Evolutionary conservation across 1,140 invertebrate genomes (phyloP).

Genomic region (Leptopilina boulardi): DNA sequence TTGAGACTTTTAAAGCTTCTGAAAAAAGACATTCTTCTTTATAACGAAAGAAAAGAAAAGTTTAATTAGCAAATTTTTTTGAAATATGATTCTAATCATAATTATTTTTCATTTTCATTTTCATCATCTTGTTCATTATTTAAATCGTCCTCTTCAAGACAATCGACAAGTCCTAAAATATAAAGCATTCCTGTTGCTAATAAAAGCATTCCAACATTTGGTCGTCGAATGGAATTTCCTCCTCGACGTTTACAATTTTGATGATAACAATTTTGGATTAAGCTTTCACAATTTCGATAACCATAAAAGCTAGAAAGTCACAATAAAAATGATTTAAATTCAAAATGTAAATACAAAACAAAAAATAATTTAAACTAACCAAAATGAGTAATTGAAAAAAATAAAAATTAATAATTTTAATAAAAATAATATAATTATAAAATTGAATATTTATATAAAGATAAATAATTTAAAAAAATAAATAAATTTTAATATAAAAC

Average conservation of each 20-base stretch:
- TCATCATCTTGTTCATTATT: not conserved
- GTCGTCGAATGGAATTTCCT: not conserved
- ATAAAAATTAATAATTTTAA: no score
- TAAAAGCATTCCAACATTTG: conserved; percentile 22
- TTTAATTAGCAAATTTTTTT: not conserved
- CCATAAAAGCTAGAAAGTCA: not conserved
- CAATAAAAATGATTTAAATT: not conserved
- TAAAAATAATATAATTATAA: no score
- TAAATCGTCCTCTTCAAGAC: not conserved
- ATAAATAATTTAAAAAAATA: no score
- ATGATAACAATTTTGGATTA: conserved; percentile 6
- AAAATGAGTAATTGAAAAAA: not conserved
- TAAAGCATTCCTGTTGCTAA: conserved; percentile 1
- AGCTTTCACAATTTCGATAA: not conserved
- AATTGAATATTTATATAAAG: no score
- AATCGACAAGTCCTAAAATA: conserved; percentile 11
- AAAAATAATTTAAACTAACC: no score
- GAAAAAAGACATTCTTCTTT: no score
- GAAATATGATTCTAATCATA: not conserved
- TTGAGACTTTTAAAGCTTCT: not conserved
- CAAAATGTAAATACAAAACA: not conserved
- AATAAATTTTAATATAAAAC: no score
- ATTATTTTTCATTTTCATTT: not conserved
- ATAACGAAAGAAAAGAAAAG: not conserved
- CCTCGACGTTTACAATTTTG: not conserved